Percentiles rank a stretch among this genome's conserved stretches.
These are phyloP conservation scores for Molanna angustata DNA, from an alignment of 2,888 invertebrate genomes.

Conservation along the genomic window DNA sequence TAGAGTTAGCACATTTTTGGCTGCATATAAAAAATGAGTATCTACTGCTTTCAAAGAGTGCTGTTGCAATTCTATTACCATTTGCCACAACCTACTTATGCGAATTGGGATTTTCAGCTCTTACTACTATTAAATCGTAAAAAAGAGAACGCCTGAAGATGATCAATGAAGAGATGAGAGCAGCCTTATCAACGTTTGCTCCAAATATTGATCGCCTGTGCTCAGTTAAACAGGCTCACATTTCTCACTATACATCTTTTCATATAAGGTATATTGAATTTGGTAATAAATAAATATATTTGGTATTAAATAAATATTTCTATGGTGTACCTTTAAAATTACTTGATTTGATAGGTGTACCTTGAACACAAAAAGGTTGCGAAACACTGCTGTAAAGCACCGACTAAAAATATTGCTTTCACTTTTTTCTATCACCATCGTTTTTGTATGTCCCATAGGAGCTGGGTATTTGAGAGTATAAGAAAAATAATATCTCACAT, in stretches of 20 bases:
- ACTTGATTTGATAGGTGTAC: too few species aligned
- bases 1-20: too few species aligned
- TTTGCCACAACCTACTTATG: constrained; percentile 30
- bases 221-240: constrained; percentile 24
- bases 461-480: too few species aligned
- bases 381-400: too few species aligned
- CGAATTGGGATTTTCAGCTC: constrained; percentile 30
- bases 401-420: too few species aligned
- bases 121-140: constrained; percentile 21
- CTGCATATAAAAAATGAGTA: too few species aligned
- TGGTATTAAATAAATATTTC: constrained; percentile 12
- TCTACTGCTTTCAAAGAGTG: constrained; percentile 29
- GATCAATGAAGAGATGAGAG: constrained; percentile 33
- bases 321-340: constrained; percentile 6
- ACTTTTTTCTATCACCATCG: too few species aligned
- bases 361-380: too few species aligned
- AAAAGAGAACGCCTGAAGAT: constrained; percentile 31
- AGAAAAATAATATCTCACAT: too few species aligned
- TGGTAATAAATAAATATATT: constrained; percentile 13
- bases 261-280: constrained; percentile 21
- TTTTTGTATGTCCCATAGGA: too few species aligned
- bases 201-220: too few species aligned
- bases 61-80: constrained; percentile 34
- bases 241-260: constrained; percentile 23
- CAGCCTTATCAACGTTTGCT: constrained; percentile 30